Base-by-base conservation (phyloP, 1,140 invertebrate genomes). In the Bombus vancouverensis region DNA sequence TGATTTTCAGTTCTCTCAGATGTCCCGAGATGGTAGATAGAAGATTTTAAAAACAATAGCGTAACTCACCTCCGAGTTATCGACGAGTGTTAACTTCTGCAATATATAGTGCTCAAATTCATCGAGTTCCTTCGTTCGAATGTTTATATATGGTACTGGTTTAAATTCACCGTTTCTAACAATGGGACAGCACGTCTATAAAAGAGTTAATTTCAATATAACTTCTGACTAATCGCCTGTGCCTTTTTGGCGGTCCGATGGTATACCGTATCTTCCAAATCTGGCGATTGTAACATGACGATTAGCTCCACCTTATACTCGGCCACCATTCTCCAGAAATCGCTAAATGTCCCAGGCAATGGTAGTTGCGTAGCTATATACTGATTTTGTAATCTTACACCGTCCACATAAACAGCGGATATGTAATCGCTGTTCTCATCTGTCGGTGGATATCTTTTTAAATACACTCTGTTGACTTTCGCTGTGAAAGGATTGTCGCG, bases 321-420 rank as follows among this genome's bases (percentile, higher is more conserved):
- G 81, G 96, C 96, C 34, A 97, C 93, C 98, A 99, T 98, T 92
- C 97, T 96, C 98, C 98, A 99, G 95, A 99, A 99, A 95, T 99
- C 98, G 66, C 96, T 96, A 93, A 98, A 97, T 76, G 98, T 99
- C 92, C 97, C 97, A 80, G 98, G 97, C 89, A 99, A 94, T 39
- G 98, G 98, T 3, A 98, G 97, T 94, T 98, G 98, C 0, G 98
- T 98, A 2, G 98, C 98, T 68, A 98, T 97, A 92, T 98, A 98
- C 47, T 97, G 96, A 90, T 97, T 97, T 86, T 97, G 96, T 70
- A 97, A 96, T 70, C 75, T 90, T 34, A 93, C 83, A 53, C 91
- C 88, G 22, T 91, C 89, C 2, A 93, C 90, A 18, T 86, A 90
- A 74, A 90, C 82, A 4, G 88, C 93, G 13, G 89, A 88, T 25